A percentile compares a stretch with the other conserved stretches of the same genome.
Conservation (phyloP, 23 tunicate genomes). For the Corella eumyota region DNA sequence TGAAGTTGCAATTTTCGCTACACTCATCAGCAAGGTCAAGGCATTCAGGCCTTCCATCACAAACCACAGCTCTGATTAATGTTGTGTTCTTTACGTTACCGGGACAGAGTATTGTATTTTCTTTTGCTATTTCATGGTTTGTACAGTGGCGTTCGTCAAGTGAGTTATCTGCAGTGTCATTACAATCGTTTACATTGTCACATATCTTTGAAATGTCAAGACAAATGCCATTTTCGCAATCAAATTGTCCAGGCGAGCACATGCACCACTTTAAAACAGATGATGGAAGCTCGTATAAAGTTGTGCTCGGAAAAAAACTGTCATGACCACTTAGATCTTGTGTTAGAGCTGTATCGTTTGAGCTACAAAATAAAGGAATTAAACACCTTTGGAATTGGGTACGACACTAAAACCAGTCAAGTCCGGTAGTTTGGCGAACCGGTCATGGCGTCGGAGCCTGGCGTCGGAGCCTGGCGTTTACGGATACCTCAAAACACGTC, state of each 20-base stretch:
- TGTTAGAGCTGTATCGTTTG: too few relatives aligned
- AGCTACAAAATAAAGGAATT: too few relatives aligned
- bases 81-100: conserved; percentile 46
- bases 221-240: conserved; percentile 37
- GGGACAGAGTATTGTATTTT: conserved; percentile 29
- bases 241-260: conserved; percentile 32
- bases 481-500: too few relatives aligned
- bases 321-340: too few relatives aligned
- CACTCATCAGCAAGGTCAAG: conserved; percentile 57
- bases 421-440: too few relatives aligned
- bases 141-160: conserved; percentile 43
- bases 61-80: conserved; percentile 24
- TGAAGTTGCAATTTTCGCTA: conserved; percentile 24
- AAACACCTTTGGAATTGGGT: too few relatives aligned
- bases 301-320: too few relatives aligned
- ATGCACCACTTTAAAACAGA: conserved; percentile 1
- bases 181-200: conserved; percentile 36
- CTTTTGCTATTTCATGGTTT: neutral
- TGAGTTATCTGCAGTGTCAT: neutral
- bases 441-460: too few relatives aligned
- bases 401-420: too few relatives aligned
- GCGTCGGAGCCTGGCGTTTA: too few relatives aligned
- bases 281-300: too few relatives aligned
- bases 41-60: conserved; percentile 62
- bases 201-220: conserved; percentile 21